Base-by-base conservation (phyloP, 2,113 vertebrate genomes). In the Rhinopomastus cyanomelas region DNA sequence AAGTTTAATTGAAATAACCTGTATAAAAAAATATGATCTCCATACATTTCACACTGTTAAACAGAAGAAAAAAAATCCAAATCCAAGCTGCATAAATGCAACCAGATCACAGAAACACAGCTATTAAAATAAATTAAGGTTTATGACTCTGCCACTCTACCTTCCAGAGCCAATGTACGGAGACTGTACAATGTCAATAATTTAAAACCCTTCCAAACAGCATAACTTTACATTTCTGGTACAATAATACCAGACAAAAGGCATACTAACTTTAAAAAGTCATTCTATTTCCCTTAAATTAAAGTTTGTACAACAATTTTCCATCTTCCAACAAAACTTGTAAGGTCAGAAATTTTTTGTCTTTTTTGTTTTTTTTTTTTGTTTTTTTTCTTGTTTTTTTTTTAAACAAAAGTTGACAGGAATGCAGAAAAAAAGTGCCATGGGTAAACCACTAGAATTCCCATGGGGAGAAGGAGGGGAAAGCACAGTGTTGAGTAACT, bases 11-110 rank as follows among this genome's bases (percentile, higher is more conserved):
- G 97, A 99, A 99, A 98, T 97, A 97, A n/a, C 98, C 97, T 98
- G 98, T 98, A 99, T 99, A 98, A 98, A 99, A 42, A 99, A 99
- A 99, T 99, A 99, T 96, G 97, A 98, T 98, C 97, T 98, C 97
- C 98, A 98, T 98, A 98, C 97, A 97, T 98, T 96, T 98, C 97
- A 97, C 98, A 98, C 98, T 97, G 97, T 96, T 98, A 95, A 98
- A 98, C 96, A 96, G 95, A 97, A 97, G 96, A 92, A 95, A 96
- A 97, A 96, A 97, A 96, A 85, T 96, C 93, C 96, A 96, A 96
- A 93, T 95, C 94, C 96, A 96, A 91, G 97, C 97, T 97, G 97
- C 97, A 97, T 97, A 96, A 89, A 97, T 97, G 93, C 94, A 97
- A 93, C 96, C 91, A 96, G 95, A 96, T 97, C 97, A 95, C 92